Evolutionary conservation across 2,797 vertebrate species (phyloP).

Genomic region (Karalla daura): DNA sequence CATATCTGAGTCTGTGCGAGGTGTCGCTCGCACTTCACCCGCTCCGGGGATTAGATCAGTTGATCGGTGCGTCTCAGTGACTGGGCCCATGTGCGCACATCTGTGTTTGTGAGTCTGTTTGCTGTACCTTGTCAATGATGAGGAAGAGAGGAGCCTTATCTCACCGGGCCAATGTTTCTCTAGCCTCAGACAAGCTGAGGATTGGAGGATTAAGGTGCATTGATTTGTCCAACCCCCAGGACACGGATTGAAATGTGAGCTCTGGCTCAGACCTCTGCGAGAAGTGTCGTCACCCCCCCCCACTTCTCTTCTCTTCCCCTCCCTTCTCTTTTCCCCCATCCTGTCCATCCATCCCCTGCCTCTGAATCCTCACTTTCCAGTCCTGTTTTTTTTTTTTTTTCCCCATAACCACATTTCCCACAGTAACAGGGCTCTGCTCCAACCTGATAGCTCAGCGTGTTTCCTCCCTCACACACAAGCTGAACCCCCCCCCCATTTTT

Average conservation of each 20-base stretch:
- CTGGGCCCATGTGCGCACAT: slow-evolving; percentile 16
- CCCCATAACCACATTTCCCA: slow-evolving; percentile 38
- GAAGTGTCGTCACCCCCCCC: slow-evolving; percentile 12
- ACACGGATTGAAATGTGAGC: slow-evolving; percentile 76
- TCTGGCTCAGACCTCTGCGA: slow-evolving; percentile 54
- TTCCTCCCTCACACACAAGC: slow-evolving; percentile 14
- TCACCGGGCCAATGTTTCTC: slow-evolving; percentile 67
- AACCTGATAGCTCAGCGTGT: slow-evolving; percentile 56
- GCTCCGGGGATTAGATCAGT: slow-evolving; percentile 56
- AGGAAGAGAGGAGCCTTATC: slow-evolving; percentile 68
- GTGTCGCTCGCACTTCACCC: slow-evolving; percentile 34
- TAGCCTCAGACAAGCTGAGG: slow-evolving; percentile 62
- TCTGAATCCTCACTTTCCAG: slow-evolving; percentile 55
- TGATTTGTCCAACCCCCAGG: slow-evolving; percentile 71
- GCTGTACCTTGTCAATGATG: slow-evolving; percentile 43
- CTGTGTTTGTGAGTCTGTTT: slow-evolving; percentile 24
- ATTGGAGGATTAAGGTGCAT: slow-evolving; percentile 76
- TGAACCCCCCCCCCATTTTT: slow-evolving; percentile 15
- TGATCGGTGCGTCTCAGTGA: slow-evolving; percentile 25
- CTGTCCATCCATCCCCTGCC: slow-evolving; percentile 40
- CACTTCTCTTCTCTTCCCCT: no score
- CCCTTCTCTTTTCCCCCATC: no score
- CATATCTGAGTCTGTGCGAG: slow-evolving; percentile 35
- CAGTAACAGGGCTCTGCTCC: slow-evolving; percentile 52
- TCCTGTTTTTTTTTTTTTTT: slow-evolving; percentile 18